phyloP scores from a whole-genome alignment of 23 tunicate species.

The Phallusia fumigata region DNA sequence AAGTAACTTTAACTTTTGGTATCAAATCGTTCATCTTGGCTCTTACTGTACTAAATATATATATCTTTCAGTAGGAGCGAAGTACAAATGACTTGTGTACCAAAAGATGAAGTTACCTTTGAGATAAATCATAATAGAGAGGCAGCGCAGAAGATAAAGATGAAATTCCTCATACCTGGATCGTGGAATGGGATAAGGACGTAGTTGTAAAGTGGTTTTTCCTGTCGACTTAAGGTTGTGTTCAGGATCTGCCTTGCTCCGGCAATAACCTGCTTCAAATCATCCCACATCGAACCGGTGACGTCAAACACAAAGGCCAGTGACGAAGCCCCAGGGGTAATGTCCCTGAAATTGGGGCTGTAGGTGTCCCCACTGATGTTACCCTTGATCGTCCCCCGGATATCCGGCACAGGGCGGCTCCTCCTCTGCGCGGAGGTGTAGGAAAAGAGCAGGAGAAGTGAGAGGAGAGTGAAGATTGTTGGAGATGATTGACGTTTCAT shows the following conservation, averaged over 20 bases:
- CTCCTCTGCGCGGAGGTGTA: not conserved
- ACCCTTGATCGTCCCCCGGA: constrained; percentile 61
- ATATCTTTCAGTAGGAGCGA: no score
- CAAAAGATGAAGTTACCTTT: no score
- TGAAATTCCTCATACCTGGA: no score
- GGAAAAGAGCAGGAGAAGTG: no score
- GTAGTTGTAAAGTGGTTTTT: constrained; percentile 91
- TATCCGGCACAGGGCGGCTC: constrained; percentile 7
- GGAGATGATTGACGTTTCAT: no score
- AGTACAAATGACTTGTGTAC: no score
- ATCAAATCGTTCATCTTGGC: no score
- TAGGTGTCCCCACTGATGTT: constrained; percentile 66
- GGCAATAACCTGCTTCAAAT: constrained; percentile 87
- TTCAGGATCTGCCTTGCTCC: constrained; percentile 88
- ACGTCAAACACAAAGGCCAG: constrained; percentile 99
- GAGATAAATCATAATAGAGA: no score
- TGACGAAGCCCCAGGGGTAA: constrained; percentile 81
- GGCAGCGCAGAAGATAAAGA: no score
- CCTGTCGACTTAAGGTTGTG: constrained; percentile 65
- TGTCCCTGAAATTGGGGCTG: constrained; percentile 45
- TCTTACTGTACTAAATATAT: no score
- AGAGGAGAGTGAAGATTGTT: no score
- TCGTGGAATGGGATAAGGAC: constrained; percentile 96
- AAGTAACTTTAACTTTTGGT: no score
- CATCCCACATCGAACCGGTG: constrained; percentile 99